A percentile compares a stretch with the other conserved stretches of the same genome.
Conservation (phyloP, 2,113 vertebrate genomes). For the Pontoporia blainvillei region DNA sequence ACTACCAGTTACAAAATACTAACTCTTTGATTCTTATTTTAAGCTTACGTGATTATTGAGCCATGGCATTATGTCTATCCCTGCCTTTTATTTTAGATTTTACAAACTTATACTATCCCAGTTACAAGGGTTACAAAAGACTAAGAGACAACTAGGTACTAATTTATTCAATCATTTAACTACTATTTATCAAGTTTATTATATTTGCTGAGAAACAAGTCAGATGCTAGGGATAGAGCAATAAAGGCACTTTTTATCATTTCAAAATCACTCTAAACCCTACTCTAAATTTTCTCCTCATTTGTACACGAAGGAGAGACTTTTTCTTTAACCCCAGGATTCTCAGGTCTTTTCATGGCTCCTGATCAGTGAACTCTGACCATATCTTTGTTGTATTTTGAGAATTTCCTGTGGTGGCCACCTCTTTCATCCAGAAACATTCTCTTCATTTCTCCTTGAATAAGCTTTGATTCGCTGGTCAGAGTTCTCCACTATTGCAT, state of each 20-base stretch:
- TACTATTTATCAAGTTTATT: background rate
- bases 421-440: background rate
- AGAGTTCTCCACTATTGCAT: background rate
- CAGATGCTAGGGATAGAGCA: background rate
- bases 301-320: background rate
- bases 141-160: background rate
- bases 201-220: background rate
- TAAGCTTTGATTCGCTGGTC: background rate
- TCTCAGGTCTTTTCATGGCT: background rate
- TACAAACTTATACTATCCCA: background rate
- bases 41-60: background rate
- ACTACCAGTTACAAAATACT: background rate
- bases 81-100: background rate
- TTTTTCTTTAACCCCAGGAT: background rate
- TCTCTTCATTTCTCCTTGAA: background rate
- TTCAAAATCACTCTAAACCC: background rate
- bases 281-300: background rate
- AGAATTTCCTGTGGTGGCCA: background rate
- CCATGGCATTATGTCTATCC: background rate
- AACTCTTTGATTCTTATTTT: background rate
- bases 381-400: background rate
- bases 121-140: background rate
- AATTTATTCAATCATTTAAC: background rate
- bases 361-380: background rate
- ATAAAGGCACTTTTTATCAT: background rate